Conservation (phyloP, 2,113 vertebrate species). For the Noturus placidus region DNA sequence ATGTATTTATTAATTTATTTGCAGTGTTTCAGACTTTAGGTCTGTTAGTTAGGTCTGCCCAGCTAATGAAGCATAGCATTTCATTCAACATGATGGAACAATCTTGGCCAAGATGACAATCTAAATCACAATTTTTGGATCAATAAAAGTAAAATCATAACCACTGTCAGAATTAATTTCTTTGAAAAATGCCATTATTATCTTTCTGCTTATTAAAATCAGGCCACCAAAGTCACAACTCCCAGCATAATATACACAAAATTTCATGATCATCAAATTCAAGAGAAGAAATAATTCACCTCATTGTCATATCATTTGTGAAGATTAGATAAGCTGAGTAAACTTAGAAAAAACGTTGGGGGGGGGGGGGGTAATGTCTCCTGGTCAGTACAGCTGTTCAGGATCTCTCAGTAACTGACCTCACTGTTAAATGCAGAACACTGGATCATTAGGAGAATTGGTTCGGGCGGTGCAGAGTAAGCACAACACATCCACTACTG, state of each 20-base stretch:
- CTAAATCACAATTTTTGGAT: not conserved
- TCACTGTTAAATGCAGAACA: slow-evolving; percentile 65
- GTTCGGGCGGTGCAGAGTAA: slow-evolving; percentile 61
- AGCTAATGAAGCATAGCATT: not conserved
- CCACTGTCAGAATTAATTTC: not conserved
- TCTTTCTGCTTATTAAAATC: not conserved
- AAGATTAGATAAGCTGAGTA: slow-evolving; percentile 17
- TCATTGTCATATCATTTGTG: not conserved
- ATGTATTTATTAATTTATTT: not conserved
- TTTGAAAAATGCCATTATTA: not conserved
- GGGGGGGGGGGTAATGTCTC: not conserved
- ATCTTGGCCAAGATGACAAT: not conserved
- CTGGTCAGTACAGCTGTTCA: not conserved
- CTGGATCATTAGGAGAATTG: slow-evolving; percentile 68
- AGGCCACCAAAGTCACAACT: not conserved
- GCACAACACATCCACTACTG: slow-evolving; percentile 69
- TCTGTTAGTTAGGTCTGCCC: not conserved
- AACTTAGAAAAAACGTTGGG: not conserved
- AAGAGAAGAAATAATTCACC: not conserved
- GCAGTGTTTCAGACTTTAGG: not conserved
- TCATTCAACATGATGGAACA: not conserved
- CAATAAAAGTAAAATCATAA: not conserved
- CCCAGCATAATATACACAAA: not conserved
- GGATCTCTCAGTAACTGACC: slow-evolving; percentile 54
- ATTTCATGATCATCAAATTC: not conserved